Evolutionary conservation across 2,888 invertebrate genomes (phyloP).

Genomic region (Alviniconcha strummeri): DNA sequence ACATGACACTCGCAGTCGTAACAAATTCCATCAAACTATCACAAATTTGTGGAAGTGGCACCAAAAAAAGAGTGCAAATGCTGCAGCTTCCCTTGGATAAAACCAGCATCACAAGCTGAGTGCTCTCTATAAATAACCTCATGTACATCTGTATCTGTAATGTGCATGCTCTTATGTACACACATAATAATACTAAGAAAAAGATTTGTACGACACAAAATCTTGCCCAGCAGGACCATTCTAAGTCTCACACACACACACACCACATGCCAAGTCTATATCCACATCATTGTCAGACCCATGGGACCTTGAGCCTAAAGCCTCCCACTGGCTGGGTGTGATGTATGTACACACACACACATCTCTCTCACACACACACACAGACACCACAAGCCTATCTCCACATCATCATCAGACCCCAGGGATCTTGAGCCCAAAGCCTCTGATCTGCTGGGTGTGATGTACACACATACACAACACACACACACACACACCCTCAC

Average conservation of each 20-base stretch:
- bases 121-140: too few species aligned
- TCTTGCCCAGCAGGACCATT: too few species aligned
- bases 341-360: neutral
- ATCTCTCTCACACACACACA: neutral
- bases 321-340: constrained; percentile 42
- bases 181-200: too few species aligned
- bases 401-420: constrained; percentile 52
- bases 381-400: neutral
- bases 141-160: too few species aligned
- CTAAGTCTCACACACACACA: neutral
- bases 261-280: neutral
- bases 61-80: too few species aligned
- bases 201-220: too few species aligned
- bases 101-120: too few species aligned
- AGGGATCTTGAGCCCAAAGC: constrained; percentile 60
- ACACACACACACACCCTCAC: neutral
- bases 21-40: too few species aligned
- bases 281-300: constrained; percentile 50
- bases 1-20: too few species aligned
- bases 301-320: constrained; percentile 60
- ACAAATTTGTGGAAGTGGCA: too few species aligned
- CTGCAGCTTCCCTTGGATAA: too few species aligned
- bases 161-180: too few species aligned
- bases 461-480: neutral
- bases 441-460: constrained; percentile 40